Conservation (phyloP, 2,888 invertebrate species). For the Corbicula japonica region DNA sequence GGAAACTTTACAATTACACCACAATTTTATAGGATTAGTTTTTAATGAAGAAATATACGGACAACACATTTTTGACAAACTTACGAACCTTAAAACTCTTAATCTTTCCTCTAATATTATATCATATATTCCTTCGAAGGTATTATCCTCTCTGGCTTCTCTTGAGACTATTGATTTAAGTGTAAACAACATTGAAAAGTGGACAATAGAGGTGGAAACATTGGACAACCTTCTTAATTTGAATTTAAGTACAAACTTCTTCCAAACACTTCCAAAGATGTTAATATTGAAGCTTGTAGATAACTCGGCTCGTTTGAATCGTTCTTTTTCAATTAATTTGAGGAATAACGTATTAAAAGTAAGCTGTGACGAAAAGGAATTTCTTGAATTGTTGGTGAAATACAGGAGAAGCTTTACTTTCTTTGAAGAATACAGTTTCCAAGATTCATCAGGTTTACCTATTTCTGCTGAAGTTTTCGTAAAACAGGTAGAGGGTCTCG, state of each 20-base stretch:
- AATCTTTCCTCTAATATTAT: constrained; percentile 40
- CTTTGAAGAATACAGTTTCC: constrained; percentile 21
- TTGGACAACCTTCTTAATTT: constrained; percentile 15
- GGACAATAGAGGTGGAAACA: constrained; percentile 1
- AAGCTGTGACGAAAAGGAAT: constrained; percentile 22
- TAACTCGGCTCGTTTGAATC: constrained; percentile 11
- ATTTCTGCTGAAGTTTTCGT: constrained; percentile 11
- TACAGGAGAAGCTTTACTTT: constrained; percentile 15
- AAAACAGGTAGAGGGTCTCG: not conserved
- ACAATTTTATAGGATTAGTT: constrained; percentile 18
- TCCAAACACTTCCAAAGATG: constrained; percentile 6
- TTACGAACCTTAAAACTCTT: constrained; percentile 8
- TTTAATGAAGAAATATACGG: not conserved
- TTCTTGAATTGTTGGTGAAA: constrained; percentile 38
- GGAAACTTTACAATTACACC: constrained; percentile 8
- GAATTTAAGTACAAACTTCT: constrained; percentile 9
- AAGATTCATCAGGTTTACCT: not conserved
- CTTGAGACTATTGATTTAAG: constrained; percentile 34
- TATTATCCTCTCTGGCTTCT: constrained; percentile 7
- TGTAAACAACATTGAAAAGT: constrained; percentile 32
- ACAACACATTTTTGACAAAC: constrained; percentile 8
- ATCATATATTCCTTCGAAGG: constrained; percentile 1
- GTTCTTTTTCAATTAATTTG: constrained; percentile 29
- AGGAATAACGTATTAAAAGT: constrained; percentile 30
- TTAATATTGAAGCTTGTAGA: not conserved